Evolutionary conservation across 2,797 vertebrate species (phyloP), one percentile per base, ranked within the genome.

Genomic region (Lagodon rhomboides): DNA sequence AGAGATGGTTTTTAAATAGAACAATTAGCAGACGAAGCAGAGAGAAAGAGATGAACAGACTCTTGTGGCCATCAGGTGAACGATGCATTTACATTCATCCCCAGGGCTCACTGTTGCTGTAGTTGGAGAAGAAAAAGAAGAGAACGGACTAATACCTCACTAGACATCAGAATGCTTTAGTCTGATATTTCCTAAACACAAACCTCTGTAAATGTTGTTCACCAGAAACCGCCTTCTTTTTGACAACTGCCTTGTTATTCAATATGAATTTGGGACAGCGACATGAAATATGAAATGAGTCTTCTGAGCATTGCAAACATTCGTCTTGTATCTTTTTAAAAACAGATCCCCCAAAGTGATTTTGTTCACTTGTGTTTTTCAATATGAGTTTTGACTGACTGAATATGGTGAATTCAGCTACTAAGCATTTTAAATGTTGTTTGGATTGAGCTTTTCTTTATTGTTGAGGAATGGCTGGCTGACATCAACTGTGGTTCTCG

Each of bases 211-310:
- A 85, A 86, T 85, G 87, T 89, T 65, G 73, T 87, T 94, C 93
- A 94, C 93, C 93, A 92, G 87, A 91, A 92, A 91, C 82, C 91
- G 93, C 93, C 93, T 95, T 93, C 90, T 93, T 93, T 93, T 90
- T 91, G 81, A 92, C 79, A 87, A 90, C 91, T 92, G 90, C 87
- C 89, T 93, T 92, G 84, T 85, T 91, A 79, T 85, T 86, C 82
- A 74, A 77, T 84, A 73, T 68, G 58, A 83, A 86, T 82, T 85
- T 76, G 82, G 79, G 79, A 82, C 79, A 68, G 62, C 22, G 65
- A 43, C 68, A 38, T 38, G 58, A 84, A 80, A 75, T n/a, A 72
- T 43, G 61, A 77, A 82, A 70, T 7, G 34, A 77, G 81, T 83
- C 72, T 82, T 75, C 61, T 3, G 23, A 75, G 78, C 66, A 54